Conservation (phyloP, 2,797 vertebrate genomes). For the Catamblyrhynchus diadema region DNA sequence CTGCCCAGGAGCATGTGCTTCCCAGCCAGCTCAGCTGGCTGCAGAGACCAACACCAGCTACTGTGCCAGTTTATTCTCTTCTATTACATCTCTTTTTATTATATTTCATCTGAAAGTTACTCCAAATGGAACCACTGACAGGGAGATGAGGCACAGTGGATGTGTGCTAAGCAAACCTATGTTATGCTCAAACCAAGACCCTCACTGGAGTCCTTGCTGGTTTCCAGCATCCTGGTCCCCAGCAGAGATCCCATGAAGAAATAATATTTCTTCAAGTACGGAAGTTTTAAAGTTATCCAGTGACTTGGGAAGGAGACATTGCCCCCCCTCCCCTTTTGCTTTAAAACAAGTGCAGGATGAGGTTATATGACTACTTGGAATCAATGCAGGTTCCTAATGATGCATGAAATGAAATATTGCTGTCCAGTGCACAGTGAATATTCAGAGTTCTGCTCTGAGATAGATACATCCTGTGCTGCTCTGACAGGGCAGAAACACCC, state of each 20-base stretch:
- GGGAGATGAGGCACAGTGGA: background rate
- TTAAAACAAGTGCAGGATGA: background rate
- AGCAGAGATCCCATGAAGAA: background rate
- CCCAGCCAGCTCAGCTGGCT: background rate
- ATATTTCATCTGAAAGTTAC: background rate
- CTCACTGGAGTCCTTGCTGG: background rate
- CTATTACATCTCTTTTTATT: background rate
- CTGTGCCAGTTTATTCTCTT: background rate
- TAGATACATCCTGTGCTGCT: background rate
- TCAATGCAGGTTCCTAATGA: conserved; percentile 49
- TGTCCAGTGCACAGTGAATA: conserved; percentile 22
- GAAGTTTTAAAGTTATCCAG: background rate
- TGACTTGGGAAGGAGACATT: background rate
- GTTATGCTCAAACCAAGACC: background rate
- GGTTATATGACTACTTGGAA: conserved; percentile 38
- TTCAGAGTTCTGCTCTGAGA: background rate
- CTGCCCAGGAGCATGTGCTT: background rate
- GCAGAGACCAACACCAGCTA: background rate
- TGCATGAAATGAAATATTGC: conserved; percentile 63
- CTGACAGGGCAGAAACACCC: background rate
- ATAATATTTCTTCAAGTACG: background rate
- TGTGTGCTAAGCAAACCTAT: background rate
- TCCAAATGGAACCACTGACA: background rate
- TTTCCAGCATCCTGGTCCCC: background rate
- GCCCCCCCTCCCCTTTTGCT: background rate